Evolutionary conservation across 2,797 vertebrate genomes (phyloP), one percentile per base, ranked within the genome.

Genomic region (Heteromormyrus szaboi): DNA sequence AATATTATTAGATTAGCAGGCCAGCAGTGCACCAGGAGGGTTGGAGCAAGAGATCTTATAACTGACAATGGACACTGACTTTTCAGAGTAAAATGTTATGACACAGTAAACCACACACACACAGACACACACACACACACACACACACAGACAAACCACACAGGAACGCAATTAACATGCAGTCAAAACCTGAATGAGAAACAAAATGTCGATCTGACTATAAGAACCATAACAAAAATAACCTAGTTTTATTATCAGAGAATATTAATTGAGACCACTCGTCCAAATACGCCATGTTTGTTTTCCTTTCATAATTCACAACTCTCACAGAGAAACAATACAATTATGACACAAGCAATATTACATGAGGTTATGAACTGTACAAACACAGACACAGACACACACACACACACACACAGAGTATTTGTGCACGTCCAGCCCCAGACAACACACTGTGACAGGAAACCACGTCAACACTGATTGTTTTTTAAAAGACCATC

Each of bases 1-100:
- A 56, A 86, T 56, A 50, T 54, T 51, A 86, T 86, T 56, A 86
- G 85, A 86, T 86, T 86, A 86, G 14, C 44, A 54, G 25, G 29
- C 19, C 85, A 86, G 25, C 29, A 54, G 48, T 41, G 85, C 12
- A 50, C 12, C 25, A n/a, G 51, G 50, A 54, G 7, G 51, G 51
- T 17, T 54, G 85, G 14, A 14, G 85, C 50, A 37, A 33, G 50
- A 56, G 8, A 86, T 17, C n/a, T 86, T 33, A 37, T 37, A 54
- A 33, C 29, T 25, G 50, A 37, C 48, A 86, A 54, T 53, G 14
- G 25, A 37, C 17, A 56, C 46, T 86, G 85, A 29, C 29, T 25
- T 5, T 56, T 33, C 48, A 4, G 44, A 50, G 19, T 53, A 29
- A 85, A 85, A 51, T 79, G 37, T 44, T 44, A 79, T 19, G 62